Evolutionary conservation across 2,797 vertebrate genomes (phyloP).

Genomic region (Carcharodon carcharias): DNA sequence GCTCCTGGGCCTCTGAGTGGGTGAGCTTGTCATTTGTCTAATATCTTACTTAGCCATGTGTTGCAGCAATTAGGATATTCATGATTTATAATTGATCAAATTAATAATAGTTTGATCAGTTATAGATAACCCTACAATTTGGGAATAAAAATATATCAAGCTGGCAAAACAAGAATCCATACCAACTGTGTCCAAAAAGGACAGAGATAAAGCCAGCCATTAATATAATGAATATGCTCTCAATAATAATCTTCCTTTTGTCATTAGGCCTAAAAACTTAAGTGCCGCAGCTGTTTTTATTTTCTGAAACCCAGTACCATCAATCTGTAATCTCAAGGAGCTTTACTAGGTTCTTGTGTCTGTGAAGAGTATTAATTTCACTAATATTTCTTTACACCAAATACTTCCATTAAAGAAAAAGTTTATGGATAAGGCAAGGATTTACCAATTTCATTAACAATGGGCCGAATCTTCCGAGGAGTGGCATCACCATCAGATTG

Average conservation of each 20-base stretch:
- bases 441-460: background rate
- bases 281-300: slow-evolving; percentile 11
- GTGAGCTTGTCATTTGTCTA: background rate
- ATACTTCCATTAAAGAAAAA: background rate
- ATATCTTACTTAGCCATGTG: background rate
- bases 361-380: background rate
- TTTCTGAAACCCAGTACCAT: background rate
- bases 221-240: slow-evolving; percentile 8
- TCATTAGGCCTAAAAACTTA: background rate
- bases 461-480: no score
- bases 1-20: background rate
- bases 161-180: background rate
- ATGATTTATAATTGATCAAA: background rate
- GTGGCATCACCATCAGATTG: no score
- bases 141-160: background rate
- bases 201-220: background rate
- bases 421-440: background rate
- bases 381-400: background rate
- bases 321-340: background rate
- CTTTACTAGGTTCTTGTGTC: background rate
- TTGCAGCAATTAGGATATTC: background rate
- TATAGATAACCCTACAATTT: background rate
- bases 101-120: background rate
- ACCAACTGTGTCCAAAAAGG: background rate
- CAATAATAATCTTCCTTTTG: background rate